phyloP scores from a whole-genome alignment of 2,113 vertebrate genomes.

The Trichechus manatus region DNA sequence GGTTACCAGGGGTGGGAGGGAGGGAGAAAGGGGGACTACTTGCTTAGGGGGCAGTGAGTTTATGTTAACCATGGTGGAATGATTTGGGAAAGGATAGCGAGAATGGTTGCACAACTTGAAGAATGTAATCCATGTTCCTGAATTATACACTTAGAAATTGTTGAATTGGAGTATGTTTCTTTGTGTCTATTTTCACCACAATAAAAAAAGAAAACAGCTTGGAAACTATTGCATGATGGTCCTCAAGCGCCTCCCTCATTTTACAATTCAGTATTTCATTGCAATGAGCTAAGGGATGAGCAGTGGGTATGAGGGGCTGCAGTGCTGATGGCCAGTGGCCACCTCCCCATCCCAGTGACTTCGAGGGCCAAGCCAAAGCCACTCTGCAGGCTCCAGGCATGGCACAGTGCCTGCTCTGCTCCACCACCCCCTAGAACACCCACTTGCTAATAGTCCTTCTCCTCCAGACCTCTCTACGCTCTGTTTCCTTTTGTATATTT shows the following conservation, averaged over 20 bases:
- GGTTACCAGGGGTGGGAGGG: not conserved
- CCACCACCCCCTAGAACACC: not conserved
- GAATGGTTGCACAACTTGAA: not conserved
- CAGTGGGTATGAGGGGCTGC: accelerated
- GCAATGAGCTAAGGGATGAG: not conserved
- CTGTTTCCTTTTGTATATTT: constrained; percentile 9
- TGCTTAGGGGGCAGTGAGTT: not conserved
- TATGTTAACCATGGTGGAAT: not conserved
- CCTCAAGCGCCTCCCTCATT: not conserved
- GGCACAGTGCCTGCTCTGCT: accelerated
- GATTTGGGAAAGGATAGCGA: not conserved
- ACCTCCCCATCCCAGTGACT: not conserved
- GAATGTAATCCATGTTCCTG: not conserved
- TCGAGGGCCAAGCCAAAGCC: not conserved
- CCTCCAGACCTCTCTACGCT: not conserved
- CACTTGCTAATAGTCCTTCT: accelerated
- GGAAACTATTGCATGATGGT: not conserved
- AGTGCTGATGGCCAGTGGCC: accelerated
- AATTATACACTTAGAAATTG: too few species aligned
- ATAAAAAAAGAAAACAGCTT: not conserved
- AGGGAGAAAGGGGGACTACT: not conserved
- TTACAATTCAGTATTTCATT: not conserved
- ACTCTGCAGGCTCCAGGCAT: accelerated
- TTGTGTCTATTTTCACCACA: not conserved
- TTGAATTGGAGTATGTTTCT: not conserved